Conservation (phyloP, 2,113 vertebrate genomes). For the Delphinus delphis region DNA sequence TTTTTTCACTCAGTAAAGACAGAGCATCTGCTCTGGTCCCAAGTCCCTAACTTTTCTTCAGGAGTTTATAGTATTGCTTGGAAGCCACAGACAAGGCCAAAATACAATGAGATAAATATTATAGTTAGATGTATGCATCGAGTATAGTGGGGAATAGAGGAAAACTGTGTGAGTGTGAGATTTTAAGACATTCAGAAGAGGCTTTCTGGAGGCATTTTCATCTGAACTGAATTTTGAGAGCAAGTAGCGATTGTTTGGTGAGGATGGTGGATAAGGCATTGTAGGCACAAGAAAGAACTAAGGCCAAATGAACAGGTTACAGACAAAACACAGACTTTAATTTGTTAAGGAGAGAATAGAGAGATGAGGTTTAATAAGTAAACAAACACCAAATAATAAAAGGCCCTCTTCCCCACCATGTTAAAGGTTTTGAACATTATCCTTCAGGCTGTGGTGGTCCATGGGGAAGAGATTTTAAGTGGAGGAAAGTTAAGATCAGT, state of each 20-base stretch:
- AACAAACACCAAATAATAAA: neutral
- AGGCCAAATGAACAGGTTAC: neutral
- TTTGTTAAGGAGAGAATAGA: neutral
- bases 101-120: neutral
- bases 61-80: neutral
- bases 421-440: neutral
- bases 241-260: neutral
- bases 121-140: neutral
- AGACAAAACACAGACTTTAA: neutral
- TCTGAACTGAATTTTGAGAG: neutral
- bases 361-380: neutral
- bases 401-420: neutral
- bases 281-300: neutral
- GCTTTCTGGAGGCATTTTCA: neutral
- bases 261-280: neutral
- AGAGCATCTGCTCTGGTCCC: neutral
- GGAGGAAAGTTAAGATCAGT: neutral
- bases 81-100: neutral
- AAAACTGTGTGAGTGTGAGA: neutral
- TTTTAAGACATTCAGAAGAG: neutral
- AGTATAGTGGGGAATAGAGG: neutral
- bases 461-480: neutral
- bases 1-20: neutral
- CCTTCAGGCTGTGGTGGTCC: neutral
- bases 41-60: neutral